Base-by-base conservation (phyloP, 2,888 invertebrate species). In the Odontomyia ornata region DNA sequence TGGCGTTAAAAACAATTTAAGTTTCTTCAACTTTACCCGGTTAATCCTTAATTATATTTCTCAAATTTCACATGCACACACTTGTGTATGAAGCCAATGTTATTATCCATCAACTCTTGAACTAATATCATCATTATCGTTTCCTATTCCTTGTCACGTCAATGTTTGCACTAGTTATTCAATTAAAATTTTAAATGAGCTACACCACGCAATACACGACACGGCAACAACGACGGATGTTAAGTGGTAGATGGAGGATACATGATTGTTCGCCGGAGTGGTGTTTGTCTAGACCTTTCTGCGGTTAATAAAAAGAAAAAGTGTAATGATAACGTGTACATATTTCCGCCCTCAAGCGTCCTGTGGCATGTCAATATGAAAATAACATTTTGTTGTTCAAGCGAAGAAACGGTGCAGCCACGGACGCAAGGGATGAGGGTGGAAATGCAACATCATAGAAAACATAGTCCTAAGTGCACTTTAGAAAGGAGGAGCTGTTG, bases 121-220 rank as follows among this genome's bases (percentile, higher is more conserved):
- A 52, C 52, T 52, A n/a, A 52, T 52, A 52, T 52, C 52, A 52
- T n/a, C 52, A 52, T 52, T 52, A 52, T 52, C 52, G n/a, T 52
- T 52, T 15, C 15, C 52, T 15, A 52, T 52, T 52, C 52, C 52
- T n/a, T 18, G 18, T n/a, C 57, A 60, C 25, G 57, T 60, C 57
- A 11, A 11, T 60, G 57, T 60, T 60, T 60, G 25, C 25, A 25
- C 11, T 11, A 21, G 57, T 60, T 60, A 60, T 60, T 25, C 57
- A 60, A 60, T 60, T 25, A 60, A 60, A 60, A 60, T 60, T 60
- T 60, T 60, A 60, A 60, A 60, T 60, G 21, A 60, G 57, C 23
- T 60, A 25, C 23, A 15, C 15, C 52, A 52, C 52, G 52, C 52
- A 52, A 52, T 52, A n/a, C 52, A 9, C n/a, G 4, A 52, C n/a